Evolutionary conservation across 2,797 vertebrate species (phyloP).

Genomic region (Tauraco hartlaubi): DNA sequence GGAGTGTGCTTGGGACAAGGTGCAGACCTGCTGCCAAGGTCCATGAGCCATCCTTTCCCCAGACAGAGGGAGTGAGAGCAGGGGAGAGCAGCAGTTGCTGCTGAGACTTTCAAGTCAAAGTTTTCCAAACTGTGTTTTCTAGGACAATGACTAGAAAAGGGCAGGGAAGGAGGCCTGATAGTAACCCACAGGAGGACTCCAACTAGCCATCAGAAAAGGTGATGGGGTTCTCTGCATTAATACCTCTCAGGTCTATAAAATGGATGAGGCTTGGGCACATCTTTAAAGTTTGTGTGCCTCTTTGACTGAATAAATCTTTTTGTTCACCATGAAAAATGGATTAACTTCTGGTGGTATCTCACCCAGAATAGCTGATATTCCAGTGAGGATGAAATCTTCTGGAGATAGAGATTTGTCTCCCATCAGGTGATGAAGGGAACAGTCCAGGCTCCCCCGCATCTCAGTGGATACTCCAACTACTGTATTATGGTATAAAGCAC

Average conservation of each 20-base stretch:
- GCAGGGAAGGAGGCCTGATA: background rate
- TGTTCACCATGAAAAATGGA: background rate
- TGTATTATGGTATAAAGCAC: background rate
- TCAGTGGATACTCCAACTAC: background rate
- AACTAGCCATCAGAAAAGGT: background rate
- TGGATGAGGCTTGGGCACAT: background rate
- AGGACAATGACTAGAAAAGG: background rate
- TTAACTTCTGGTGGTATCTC: background rate
- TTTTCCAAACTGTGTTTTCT: background rate
- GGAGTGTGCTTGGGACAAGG: background rate
- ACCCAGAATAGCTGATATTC: background rate
- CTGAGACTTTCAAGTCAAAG: background rate
- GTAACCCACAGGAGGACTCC: background rate
- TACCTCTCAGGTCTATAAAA: background rate
- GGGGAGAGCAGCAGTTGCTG: background rate
- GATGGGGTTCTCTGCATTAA: background rate
- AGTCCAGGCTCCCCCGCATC: background rate
- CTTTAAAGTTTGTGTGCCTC: background rate
- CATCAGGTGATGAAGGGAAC: background rate
- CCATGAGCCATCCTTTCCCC: background rate
- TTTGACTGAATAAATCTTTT: background rate
- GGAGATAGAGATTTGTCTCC: background rate
- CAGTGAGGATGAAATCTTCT: background rate
- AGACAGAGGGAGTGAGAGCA: background rate
- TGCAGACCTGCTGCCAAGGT: background rate